phyloP scores from a whole-genome alignment of 53 echinoderm and acorn worm species.

The Antedon mediterranea region DNA sequence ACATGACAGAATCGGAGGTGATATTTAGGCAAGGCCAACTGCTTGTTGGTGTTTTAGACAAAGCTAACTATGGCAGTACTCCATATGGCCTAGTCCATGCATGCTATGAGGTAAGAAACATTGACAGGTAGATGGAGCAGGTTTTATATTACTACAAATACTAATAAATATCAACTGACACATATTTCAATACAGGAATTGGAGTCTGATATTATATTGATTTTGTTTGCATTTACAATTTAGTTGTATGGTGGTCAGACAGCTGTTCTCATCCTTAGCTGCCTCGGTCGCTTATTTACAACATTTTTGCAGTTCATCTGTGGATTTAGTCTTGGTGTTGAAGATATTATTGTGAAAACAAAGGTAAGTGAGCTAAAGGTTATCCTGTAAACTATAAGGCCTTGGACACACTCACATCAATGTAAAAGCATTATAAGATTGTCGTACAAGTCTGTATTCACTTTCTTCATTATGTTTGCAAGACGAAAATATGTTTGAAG shows the following conservation, averaged over 20 bases:
- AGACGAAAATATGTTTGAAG: too few species aligned
- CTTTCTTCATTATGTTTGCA: too few species aligned
- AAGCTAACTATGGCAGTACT: constrained; percentile 91
- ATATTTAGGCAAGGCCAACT: constrained; percentile 71
- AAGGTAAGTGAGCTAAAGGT: constrained; percentile 29
- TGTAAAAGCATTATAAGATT: too few species aligned
- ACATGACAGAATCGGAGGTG: constrained; percentile 84
- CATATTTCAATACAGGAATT: too few species aligned
- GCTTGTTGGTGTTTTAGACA: constrained; percentile 86
- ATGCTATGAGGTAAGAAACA: constrained; percentile 75
- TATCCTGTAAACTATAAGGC: too few species aligned
- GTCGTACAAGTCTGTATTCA: too few species aligned
- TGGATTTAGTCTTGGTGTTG: constrained; percentile 76
- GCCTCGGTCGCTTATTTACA: constrained; percentile 79
- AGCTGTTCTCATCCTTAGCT: constrained; percentile 59
- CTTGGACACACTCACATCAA: too few species aligned
- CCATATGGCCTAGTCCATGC: constrained; percentile 87
- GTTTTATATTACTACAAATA: too few species aligned
- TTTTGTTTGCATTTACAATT: neutral
- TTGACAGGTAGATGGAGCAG: too few species aligned
- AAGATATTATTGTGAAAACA: constrained; percentile 60
- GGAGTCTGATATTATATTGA: too few species aligned
- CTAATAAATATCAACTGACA: too few species aligned
- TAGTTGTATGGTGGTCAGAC: constrained; percentile 90
- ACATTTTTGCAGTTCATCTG: constrained; percentile 69